Evolutionary conservation across 2,888 invertebrate genomes (phyloP).

Genomic region (Cordilura impudica): DNA sequence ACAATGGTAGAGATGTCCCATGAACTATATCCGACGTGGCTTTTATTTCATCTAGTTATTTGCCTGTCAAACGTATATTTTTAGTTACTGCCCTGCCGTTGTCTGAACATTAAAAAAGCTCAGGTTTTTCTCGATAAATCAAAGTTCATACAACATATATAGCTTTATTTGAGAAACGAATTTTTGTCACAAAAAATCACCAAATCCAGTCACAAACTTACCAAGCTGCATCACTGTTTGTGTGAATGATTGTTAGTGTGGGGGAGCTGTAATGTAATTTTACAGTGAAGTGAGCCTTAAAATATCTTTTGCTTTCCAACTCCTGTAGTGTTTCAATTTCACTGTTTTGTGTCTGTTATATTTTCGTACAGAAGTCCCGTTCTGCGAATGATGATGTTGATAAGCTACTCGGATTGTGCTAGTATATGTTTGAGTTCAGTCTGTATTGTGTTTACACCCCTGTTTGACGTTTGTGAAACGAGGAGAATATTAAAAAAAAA

Average conservation of each 20-base stretch:
- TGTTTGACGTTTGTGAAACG: constrained; percentile 72
- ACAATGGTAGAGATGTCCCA: too few relatives aligned
- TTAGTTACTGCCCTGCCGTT: too few relatives aligned
- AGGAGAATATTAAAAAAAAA: constrained; percentile 56
- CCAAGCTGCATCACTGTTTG: background rate
- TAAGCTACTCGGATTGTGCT: constrained; percentile 60
- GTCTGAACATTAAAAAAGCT: too few relatives aligned
- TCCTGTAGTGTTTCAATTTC: constrained; percentile 46
- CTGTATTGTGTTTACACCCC: constrained; percentile 76
- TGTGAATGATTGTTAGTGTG: background rate
- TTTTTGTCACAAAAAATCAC: too few relatives aligned
- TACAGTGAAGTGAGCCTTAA: constrained; percentile 29
- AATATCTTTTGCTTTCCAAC: background rate
- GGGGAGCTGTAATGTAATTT: background rate
- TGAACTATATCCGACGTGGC: too few relatives aligned
- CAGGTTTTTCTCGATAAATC: too few relatives aligned
- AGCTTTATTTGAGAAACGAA: too few relatives aligned
- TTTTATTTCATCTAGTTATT: too few relatives aligned
- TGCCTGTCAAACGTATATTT: too few relatives aligned
- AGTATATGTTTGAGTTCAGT: constrained; percentile 68
- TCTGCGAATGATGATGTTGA: constrained; percentile 20
- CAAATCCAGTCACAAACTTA: background rate
- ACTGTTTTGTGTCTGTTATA: background rate
- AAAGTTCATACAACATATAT: too few relatives aligned
- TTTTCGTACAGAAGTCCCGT: constrained; percentile 22